Conservation (phyloP, 1,140 invertebrate species). For the Acromyrmex heyeri region DNA sequence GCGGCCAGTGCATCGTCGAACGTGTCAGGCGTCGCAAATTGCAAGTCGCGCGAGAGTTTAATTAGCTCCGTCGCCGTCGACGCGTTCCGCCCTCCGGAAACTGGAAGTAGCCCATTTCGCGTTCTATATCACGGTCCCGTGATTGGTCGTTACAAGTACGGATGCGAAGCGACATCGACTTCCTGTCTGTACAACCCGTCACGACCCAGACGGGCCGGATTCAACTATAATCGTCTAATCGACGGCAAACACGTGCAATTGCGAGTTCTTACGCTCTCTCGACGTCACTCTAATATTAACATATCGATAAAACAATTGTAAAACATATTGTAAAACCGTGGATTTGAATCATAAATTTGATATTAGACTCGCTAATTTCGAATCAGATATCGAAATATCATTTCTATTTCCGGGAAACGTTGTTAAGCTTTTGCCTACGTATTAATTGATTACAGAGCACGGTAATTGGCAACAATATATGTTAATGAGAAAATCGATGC, state of each 20-base stretch:
- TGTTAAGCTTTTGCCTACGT: neutral
- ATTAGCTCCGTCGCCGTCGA: conserved; percentile 66
- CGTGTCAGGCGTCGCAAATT: conserved; percentile 44
- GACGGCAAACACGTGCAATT: conserved; percentile 44
- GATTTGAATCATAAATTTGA: neutral
- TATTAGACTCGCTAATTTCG: neutral
- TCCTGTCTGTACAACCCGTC: conserved; percentile 67
- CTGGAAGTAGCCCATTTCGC: conserved; percentile 65
- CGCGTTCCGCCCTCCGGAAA: conserved; percentile 57
- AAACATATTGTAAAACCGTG: neutral
- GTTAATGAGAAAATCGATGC: conserved; percentile 31
- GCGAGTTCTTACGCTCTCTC: conserved; percentile 5
- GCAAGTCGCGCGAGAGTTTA: conserved; percentile 65
- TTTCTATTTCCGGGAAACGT: conserved; percentile 9
- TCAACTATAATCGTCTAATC: conserved; percentile 52
- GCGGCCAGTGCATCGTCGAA: neutral
- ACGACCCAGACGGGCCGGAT: conserved; percentile 48
- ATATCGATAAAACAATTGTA: neutral
- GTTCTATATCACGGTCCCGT: conserved; percentile 60
- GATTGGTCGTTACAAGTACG: conserved; percentile 75
- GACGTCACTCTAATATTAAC: neutral
- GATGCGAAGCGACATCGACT: conserved; percentile 74
- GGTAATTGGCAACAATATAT: neutral
- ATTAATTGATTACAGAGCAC: conserved; percentile 13
- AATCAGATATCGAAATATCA: conserved; percentile 20